These are phyloP conservation scores for Phalloptychus januarius DNA, from an alignment of 2,797 vertebrate genomes.

Conservation along the genomic window DNA sequence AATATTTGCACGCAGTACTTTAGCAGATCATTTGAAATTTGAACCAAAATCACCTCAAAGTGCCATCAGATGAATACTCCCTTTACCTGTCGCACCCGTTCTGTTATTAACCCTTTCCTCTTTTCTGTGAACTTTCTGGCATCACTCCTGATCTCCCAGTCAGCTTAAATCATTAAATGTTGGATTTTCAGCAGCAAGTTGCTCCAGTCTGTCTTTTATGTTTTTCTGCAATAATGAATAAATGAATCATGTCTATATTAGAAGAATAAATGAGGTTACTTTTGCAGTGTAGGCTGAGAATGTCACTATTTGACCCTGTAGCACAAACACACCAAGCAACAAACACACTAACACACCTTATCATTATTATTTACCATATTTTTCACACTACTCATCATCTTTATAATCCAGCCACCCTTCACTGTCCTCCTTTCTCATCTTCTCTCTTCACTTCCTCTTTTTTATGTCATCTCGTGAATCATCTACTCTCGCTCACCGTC, in stretches of 20 bases:
- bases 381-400: neutral
- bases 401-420: neutral
- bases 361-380: constrained; percentile 1
- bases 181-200: neutral
- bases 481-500: constrained; percentile 7
- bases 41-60: neutral
- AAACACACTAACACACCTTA: neutral
- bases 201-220: neutral
- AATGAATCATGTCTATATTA: neutral
- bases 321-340: neutral
- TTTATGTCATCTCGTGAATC: constrained; percentile 32
- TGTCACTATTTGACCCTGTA: neutral
- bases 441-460: constrained; percentile 26
- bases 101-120: neutral
- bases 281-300: neutral
- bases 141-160: neutral
- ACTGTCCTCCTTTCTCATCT: constrained; percentile 6
- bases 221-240: neutral
- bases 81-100: neutral
- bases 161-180: neutral
- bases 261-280: neutral
- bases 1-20: too few species aligned
- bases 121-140: neutral
- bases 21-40: neutral
- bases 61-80: neutral